Evolutionary conservation across 2,113 vertebrate genomes (phyloP).

Genomic region (Cavia aperea): DNA sequence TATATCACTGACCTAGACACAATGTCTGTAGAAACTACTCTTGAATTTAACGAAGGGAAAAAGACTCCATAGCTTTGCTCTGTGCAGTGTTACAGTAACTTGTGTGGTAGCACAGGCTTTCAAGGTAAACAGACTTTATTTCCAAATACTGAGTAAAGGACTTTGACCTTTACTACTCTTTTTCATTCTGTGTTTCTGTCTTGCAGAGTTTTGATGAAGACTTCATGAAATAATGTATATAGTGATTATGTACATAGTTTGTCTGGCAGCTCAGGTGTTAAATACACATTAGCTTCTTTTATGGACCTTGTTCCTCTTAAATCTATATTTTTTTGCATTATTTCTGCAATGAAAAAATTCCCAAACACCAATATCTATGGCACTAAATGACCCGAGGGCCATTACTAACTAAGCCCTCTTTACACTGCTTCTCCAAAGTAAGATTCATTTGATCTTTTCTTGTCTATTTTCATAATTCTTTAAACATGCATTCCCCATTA

Average conservation of each 20-base stretch:
- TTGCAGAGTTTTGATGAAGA: neutral
- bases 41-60: neutral
- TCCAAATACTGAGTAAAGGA: constrained; percentile 21
- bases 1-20: neutral
- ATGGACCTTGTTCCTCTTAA: neutral
- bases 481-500: neutral
- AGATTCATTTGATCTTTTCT: constrained; percentile 35
- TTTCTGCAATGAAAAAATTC: neutral
- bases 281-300: neutral
- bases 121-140: neutral
- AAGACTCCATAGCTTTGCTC: neutral
- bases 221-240: neutral
- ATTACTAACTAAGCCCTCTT: constrained; percentile 38
- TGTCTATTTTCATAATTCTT: constrained; percentile 12
- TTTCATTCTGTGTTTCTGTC: neutral
- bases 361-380: neutral
- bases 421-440: constrained; percentile 17
- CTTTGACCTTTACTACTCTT: neutral
- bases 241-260: neutral
- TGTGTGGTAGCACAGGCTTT: neutral
- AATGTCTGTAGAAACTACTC: constrained; percentile 16
- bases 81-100: neutral
- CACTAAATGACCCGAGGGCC: neutral
- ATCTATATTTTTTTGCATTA: neutral
- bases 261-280: neutral